Evolutionary conservation across 92 coral and sea anemone species (phyloP), one percentile per base, ranked within the genome.

Genomic region (Metridium senile): DNA sequence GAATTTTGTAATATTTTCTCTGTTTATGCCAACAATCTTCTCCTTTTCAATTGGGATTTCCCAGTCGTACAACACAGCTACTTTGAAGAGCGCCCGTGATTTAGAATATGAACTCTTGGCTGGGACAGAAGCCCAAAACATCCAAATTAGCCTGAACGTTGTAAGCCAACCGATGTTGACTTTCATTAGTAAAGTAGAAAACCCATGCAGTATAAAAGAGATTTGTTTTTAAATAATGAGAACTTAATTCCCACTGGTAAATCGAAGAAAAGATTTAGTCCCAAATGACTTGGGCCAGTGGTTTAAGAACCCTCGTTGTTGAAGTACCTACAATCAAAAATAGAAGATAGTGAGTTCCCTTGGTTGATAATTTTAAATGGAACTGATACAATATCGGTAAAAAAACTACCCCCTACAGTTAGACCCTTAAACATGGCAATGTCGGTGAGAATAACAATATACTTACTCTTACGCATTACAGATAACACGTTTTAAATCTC

Each of bases 31-130:
- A n/a, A 31, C 20, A 39, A 73, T 73, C 23, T 23, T 23, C 30
- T 73, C 78, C 11, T 73, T 25, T 21, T 43, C 67, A 33, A 30
- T 23, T 21, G 75, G 46, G 51, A 53, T 27, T 22, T 58, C 68
- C 78, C 78, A 73, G 49, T 75, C 81, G 68, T 62, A 75, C 31
- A 75, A 33, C 0, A 75, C 81, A 10, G 61, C 81, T 19, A 63
- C 81, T 75, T 58, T 75, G 43, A 75, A 73, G 11, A 73, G 47
- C 0, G 67, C 30, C n/a, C 22, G 54, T 43, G 33, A 56, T 49
- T 73, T 1, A 0, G 33, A 63, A 63, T 9, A 10, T 63, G 45
- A 28, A 31, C 39, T 63, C 23, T 63, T 63, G 8, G 45, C 1
- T 2, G 43, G 69, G n/a, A 31, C 23, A 63, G 0, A 63, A 31